Base-by-base conservation (phyloP, 1,140 invertebrate species). In the Spodoptera litura region DNA sequence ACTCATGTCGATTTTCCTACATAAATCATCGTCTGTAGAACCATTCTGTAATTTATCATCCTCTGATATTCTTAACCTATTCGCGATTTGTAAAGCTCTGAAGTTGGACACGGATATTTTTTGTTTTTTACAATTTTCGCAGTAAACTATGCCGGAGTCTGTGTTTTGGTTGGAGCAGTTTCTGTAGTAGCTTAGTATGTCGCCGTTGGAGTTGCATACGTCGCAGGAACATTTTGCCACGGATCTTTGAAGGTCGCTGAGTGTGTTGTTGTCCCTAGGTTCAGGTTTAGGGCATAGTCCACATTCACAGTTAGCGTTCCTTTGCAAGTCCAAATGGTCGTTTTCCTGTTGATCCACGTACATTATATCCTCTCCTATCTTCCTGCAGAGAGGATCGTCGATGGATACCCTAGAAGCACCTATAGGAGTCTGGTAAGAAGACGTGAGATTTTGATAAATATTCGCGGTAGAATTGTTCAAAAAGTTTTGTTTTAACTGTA, bases 31-130 rank as follows among this genome's bases (percentile, higher is more conserved):
- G 78, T 95, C 94, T 0, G 83, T 85, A 0, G 78, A 85, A 0
- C 92, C 91, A 52, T 94, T 93, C 35, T 92, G 91, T 3, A 91
- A 25, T 72, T 88, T 90, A 31, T 91, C 88, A 6, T 91, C 88
- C 2, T 91, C 93, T 0, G 89, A 88, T 84, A 95, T 93, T 58
- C 90, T 71, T 11, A 95, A 79, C 25, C 89, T 85, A 78, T 95
- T 95, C 9, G 94, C 91, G 74, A 95, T 95, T 84, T 95, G 93
- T 73, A 95, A 81, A 0, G 94, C 94, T 68, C 92, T 85, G 71
- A 95, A 95, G 78, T 95, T 95, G 0, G 94, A 95, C 1, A 94
- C 79, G 0, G 94, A 94, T 79, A 95, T 95, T 79, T 95, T 95
- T 79, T 95, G 94, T 68, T 95, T 95, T 53, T 94, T 93, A 80